These are phyloP conservation scores for Phrynosoma platyrhinos DNA, from an alignment of 2,113 vertebrate genomes.

Conservation along the genomic window DNA sequence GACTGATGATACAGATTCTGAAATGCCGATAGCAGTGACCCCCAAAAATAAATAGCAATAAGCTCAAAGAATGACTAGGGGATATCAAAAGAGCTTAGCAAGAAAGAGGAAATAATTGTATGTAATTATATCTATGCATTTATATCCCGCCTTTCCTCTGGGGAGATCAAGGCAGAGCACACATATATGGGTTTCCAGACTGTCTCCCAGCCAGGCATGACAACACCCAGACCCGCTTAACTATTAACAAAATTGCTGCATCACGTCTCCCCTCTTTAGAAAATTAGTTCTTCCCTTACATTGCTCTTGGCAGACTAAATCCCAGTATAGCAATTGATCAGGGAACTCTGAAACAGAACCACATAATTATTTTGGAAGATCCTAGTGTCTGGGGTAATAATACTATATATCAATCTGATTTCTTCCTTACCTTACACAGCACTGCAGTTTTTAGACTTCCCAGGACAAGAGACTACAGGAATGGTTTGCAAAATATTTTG, in stretches of 20 bases:
- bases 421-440: neutral
- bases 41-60: neutral
- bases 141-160: neutral
- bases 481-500: neutral
- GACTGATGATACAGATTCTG: neutral
- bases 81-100: neutral
- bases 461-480: neutral
- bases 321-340: neutral
- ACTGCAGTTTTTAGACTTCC: neutral
- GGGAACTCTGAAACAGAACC: neutral
- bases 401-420: neutral
- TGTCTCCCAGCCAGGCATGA: neutral
- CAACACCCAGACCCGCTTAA: neutral
- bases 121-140: neutral
- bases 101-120: neutral
- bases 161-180: neutral
- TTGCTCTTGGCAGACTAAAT: constrained; percentile 28
- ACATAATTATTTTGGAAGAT: neutral
- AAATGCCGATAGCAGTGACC: neutral
- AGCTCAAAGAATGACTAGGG: neutral
- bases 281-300: neutral
- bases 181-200: neutral
- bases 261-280: neutral
- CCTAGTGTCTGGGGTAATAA: constrained; percentile 15
- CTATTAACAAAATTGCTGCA: neutral